Conservation (phyloP, 2,888 invertebrate genomes). For the Sinodicranocentrus sp. region DNA sequence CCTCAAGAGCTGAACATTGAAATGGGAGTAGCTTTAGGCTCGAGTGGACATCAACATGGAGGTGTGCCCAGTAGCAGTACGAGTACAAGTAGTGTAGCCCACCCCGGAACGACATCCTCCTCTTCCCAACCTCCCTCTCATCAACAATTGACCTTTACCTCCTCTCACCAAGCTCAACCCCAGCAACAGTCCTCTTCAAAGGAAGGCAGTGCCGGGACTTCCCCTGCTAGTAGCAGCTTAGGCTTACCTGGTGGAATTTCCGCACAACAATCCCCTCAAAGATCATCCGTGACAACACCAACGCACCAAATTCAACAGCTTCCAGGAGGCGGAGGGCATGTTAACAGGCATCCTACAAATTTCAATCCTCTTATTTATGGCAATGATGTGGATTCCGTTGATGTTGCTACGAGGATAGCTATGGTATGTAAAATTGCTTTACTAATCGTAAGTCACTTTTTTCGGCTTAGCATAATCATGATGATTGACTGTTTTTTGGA, state of each 20-base stretch:
- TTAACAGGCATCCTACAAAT: conserved; percentile 76
- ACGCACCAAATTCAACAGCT: conserved; percentile 44
- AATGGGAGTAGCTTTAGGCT: not conserved
- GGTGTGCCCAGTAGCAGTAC: conserved; percentile 35
- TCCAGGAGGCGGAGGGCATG: conserved; percentile 55
- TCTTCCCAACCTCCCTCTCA: conserved; percentile 42
- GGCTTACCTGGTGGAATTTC: conserved; percentile 55
- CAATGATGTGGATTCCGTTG: conserved; percentile 98
- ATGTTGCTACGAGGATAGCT: conserved; percentile 97
- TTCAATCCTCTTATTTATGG: conserved; percentile 95
- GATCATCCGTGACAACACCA: conserved; percentile 55
- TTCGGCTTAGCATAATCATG: no score
- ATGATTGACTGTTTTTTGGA: no score
- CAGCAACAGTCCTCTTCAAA: conserved; percentile 79
- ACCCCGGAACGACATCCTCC: conserved; percentile 53
- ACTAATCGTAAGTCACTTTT: not conserved
- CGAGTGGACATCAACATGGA: conserved; percentile 21
- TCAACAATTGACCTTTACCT: conserved; percentile 39
- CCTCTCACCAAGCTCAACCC: conserved; percentile 80
- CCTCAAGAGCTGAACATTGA: conserved; percentile 46
- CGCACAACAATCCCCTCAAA: conserved; percentile 61
- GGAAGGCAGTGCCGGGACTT: conserved; percentile 77
- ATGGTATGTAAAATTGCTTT: conserved; percentile 86
- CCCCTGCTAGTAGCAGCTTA: conserved; percentile 75
- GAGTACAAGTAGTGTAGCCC: conserved; percentile 42